Base-by-base conservation (phyloP, 2,888 invertebrate species). In the Eumerus sabulonum region DNA sequence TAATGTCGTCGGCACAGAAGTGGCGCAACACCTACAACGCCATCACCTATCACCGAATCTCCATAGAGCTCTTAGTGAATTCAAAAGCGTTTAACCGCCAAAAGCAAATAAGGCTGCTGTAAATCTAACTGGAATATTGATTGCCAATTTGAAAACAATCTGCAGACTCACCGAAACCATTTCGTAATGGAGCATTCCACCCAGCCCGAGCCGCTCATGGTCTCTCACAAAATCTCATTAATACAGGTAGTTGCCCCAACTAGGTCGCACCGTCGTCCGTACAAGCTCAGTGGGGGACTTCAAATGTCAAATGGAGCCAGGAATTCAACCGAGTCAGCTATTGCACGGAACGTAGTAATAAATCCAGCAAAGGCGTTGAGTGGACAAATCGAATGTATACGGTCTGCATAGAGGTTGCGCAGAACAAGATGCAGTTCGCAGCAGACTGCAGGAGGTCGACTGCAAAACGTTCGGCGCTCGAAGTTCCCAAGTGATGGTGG, bases 291-390 rank as follows among this genome's bases (percentile, higher is more conserved):
- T 42, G 59, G 51, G 27, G 45, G 60, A 59, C 54, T 60, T 73
- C 67, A 73, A 74, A 74, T 74, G 74, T 74, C 74, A 74, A 62
- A 38, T 17, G 48, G 27, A 67, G 53, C 38, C 53, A 18, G 35
- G 42, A 67, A 73, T 67, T 67, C 73, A 59, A 62, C 54, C 56
- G 40, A 11, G 19, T 12, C 16, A 48, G 44, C 62, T 44, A 51
- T 36, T n/a, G 62, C 27, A 27, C 7, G 27, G 7, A 27, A 13
- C 53, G 27, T 40, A 48, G 50, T 48, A 60, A 54, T 67, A 60
- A 73, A 73, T 54, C 54, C 48, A 16, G 47, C 67, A 60, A 68
- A 68, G 74, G 74, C 74, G 74, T 62, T 68, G 71, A 57, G 64
- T 72, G 71, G 71, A 72, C 71, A 71, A 63, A 71, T 63, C 48